Base-by-base conservation (phyloP, 2,113 vertebrate genomes). In the Lepidothrix coronata region DNA sequence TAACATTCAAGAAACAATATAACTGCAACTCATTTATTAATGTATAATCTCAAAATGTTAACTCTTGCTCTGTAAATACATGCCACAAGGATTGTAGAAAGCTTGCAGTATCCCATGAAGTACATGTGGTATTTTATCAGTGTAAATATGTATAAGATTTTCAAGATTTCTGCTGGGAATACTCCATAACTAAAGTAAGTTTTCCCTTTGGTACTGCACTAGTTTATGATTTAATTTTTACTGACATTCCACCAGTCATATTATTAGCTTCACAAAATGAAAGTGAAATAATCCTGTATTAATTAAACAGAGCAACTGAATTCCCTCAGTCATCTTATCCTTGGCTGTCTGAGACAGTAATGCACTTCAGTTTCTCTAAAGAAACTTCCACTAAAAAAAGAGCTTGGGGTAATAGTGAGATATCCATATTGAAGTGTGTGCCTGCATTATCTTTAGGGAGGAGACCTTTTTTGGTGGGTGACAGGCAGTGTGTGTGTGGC, bases 151-250 rank as follows among this genome's bases (percentile, higher is more conserved):
- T 95, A 92, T 97, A 96, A 96, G 96, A 97, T 96, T 97, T 97
- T 97, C 93, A 93, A 97, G 96, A 97, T 98, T 97, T 97, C 97
- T 95, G 82, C 94, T 91, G 95, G 96, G 97, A 97, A 98, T 96
- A 93, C 92, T 96, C 85, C 91, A 83, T 94, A 97, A 94, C 97
- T 80, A 88, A 95, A 96, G 94, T 97, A 96, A 92, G 89, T 97
- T 97, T 98, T 97, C 97, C 97, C 97, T 93, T 92, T 96, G 96
- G 96, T 97, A 91, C 77, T 95, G 89, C 93, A 96, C 76, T 97
- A 97, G 97, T 98, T 98, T 98, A 98, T 98, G 96, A 98, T 98
- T 98, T 98, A 98, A 98, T 98, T 97, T 98, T 98, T 98, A 96
- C 96, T 98, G 98, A 98, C 98, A 97, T 97, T 97, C 97, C 94